Conservation (phyloP, 1,140 invertebrate genomes). For the Mycetomoellerius zeteki region DNA sequence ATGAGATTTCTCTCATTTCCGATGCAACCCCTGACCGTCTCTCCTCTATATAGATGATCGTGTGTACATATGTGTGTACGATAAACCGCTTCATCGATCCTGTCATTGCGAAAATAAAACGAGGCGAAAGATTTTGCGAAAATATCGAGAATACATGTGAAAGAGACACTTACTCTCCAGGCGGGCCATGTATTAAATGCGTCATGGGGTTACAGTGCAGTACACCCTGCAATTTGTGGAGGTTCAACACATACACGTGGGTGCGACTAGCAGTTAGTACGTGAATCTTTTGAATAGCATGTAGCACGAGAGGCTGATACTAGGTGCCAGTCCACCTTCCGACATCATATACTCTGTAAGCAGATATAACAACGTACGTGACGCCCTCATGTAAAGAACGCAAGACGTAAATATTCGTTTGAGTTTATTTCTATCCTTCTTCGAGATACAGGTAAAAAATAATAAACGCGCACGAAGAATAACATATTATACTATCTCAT, state of each 20-base stretch:
- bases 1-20: not conserved
- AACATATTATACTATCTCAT: not conserved
- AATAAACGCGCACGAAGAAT: not conserved
- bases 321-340: conserved; percentile 77
- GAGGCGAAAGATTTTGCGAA: not conserved
- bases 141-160: conserved; percentile 26
- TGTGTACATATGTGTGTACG: not conserved
- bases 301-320: conserved; percentile 74
- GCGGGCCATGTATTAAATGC: conserved; percentile 82
- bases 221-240: conserved; percentile 69
- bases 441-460: not conserved
- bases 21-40: not conserved
- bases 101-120: not conserved
- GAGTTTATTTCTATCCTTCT: not conserved
- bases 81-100: not conserved
- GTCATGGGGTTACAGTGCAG: conserved; percentile 77
- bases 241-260: conserved; percentile 57
- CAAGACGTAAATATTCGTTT: not conserved
- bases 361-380: conserved; percentile 63
- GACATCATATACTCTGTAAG: conserved; percentile 78
- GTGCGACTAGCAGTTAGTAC: conserved; percentile 75
- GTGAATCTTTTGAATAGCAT: conserved; percentile 74
- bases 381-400: not conserved
- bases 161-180: conserved; percentile 79
- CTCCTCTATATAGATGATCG: no score